A percentile compares a stretch with the other conserved stretches of the same genome.
Evolutionary conservation across 92 coral and sea anemone species (phyloP).

Genomic region (Micromussa lordhowensis): DNA sequence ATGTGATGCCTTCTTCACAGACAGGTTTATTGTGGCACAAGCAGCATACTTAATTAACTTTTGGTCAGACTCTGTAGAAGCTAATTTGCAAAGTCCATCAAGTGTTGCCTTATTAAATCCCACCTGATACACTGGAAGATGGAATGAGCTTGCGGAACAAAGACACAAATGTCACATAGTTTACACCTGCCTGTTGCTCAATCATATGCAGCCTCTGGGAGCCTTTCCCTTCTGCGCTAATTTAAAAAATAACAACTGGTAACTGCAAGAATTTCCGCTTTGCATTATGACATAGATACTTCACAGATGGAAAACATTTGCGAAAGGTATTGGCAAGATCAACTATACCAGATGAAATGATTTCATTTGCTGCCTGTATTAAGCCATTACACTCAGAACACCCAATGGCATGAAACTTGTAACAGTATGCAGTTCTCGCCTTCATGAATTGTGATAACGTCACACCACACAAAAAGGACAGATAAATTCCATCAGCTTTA

Average conservation of each 20-base stretch:
- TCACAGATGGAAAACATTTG: slow-evolving; percentile 30
- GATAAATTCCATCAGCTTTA: slow-evolving; percentile 41
- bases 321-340: slow-evolving; percentile 35
- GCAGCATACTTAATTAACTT: slow-evolving; percentile 63
- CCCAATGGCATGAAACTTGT: slow-evolving; percentile 9
- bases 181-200: slow-evolving; percentile 58
- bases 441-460: slow-evolving; percentile 26
- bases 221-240: slow-evolving; percentile 39
- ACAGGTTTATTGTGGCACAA: slow-evolving; percentile 47
- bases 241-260: slow-evolving; percentile 61
- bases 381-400: slow-evolving; percentile 19
- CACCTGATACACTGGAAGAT: not conserved
- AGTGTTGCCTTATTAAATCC: slow-evolving; percentile 53
- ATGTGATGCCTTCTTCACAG: slow-evolving; percentile 28
- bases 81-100: slow-evolving; percentile 53
- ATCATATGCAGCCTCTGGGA: slow-evolving; percentile 43
- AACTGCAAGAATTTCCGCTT: slow-evolving; percentile 58
- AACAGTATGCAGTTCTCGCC: slow-evolving; percentile 35
- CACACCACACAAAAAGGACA: slow-evolving; percentile 16
- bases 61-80: slow-evolving; percentile 57
- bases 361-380: slow-evolving; percentile 31
- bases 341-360: slow-evolving; percentile 20
- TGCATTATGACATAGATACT: slow-evolving; percentile 29
- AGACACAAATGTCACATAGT: slow-evolving; percentile 46
- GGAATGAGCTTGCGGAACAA: slow-evolving; percentile 49